phyloP scores from a whole-genome alignment of 2,888 invertebrate species.

The Drosophila meridionalis region DNA sequence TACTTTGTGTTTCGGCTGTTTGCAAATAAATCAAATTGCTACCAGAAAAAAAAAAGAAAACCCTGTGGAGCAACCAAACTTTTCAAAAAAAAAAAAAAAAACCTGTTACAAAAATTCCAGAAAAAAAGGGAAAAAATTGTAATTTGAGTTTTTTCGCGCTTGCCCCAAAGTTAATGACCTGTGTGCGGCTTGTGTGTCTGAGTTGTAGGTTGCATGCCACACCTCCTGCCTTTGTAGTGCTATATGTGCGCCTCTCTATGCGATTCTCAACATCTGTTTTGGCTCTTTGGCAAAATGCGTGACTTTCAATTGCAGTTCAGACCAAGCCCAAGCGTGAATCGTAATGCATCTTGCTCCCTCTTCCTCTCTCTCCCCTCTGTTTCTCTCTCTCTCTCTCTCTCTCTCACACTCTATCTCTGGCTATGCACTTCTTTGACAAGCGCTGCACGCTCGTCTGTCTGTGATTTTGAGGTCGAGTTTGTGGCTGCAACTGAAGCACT shows the following conservation, averaged over 20 bases:
- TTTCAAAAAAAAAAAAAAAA: conserved; percentile 6
- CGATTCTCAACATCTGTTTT: conserved; percentile 24
- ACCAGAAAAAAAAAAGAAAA: conserved; percentile 12
- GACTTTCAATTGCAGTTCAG: conserved; percentile 40
- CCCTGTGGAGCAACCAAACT: background rate
- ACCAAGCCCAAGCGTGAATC: background rate
- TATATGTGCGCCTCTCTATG: background rate
- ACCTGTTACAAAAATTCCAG: conserved; percentile 6
- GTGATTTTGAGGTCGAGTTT: conserved; percentile 60
- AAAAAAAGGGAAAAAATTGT: conserved; percentile 8
- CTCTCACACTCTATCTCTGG: no score
- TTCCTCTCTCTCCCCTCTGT: background rate
- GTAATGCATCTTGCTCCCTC: background rate
- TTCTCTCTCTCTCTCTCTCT: conserved; percentile 2
- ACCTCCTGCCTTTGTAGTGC: background rate
- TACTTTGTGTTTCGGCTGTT: conserved; percentile 18
- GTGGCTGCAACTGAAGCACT: conserved; percentile 43
- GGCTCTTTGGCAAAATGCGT: conserved; percentile 34
- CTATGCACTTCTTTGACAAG: conserved; percentile 30
- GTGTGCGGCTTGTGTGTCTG: conserved; percentile 20
- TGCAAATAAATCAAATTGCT: conserved; percentile 72
- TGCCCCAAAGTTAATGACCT: conserved; percentile 50
- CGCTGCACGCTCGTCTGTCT: conserved; percentile 50
- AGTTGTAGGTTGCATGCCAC: background rate
- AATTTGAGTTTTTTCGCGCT: conserved; percentile 6